A percentile compares a stretch with the other conserved stretches of the same genome.
phyloP scores from a whole-genome alignment of 2,888 invertebrate species.

The Strigamia transsilvanica region DNA sequence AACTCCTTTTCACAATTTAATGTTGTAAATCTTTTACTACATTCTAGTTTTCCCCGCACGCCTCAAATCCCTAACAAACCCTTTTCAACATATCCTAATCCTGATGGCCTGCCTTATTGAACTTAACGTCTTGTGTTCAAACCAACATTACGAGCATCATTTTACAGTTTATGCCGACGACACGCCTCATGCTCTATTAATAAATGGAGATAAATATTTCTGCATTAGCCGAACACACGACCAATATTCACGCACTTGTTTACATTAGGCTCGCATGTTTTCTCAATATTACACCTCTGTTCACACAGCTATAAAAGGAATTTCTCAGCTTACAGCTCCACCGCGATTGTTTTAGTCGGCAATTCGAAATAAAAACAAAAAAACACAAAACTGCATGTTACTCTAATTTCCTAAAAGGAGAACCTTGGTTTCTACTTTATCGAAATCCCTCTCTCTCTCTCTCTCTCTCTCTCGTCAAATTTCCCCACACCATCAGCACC shows the following conservation, averaged over 20 bases:
- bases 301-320: not conserved
- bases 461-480: conserved; percentile 18
- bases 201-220: conserved; percentile 40
- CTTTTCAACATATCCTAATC: conserved; percentile 43
- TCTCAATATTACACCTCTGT: not conserved
- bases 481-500: not conserved
- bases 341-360: not conserved
- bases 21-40: conserved; percentile 30
- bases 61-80: conserved; percentile 32
- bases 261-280: conserved; percentile 33
- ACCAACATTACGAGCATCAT: conserved; percentile 28
- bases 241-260: conserved; percentile 21
- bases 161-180: conserved; percentile 23
- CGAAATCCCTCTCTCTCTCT: conserved; percentile 7
- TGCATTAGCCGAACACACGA: conserved; percentile 9
- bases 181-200: conserved; percentile 42
- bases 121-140: conserved; percentile 42
- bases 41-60: conserved; percentile 26
- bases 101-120: conserved; percentile 38
- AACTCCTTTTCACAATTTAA: conserved; percentile 23
- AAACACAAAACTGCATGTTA: not conserved
- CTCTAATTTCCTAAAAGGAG: not conserved
- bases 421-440: not conserved
- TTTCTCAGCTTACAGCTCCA: not conserved
- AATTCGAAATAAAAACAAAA: not conserved